Evolutionary conservation across 2,797 vertebrate genomes (phyloP).

Genomic region (Salmo trutta): DNA sequence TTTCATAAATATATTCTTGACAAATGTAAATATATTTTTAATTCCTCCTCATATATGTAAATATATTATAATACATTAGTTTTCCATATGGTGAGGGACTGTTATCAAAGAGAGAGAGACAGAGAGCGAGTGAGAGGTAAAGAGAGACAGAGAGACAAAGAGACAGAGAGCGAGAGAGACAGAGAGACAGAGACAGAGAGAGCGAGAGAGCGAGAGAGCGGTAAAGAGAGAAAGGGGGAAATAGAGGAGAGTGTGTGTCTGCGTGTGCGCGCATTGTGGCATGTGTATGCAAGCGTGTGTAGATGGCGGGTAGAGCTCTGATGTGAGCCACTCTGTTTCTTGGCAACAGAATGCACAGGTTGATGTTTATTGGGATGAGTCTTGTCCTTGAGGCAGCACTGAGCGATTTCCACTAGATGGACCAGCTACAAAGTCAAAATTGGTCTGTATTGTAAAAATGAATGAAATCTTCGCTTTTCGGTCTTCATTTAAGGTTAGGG

Average conservation of each 20-base stretch:
- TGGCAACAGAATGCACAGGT: conserved; percentile 48
- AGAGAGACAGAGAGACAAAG: background rate
- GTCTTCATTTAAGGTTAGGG: no score
- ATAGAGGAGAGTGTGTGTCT: background rate
- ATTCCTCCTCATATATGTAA: no score
- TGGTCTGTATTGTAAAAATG: no score
- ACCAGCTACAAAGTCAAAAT: no score
- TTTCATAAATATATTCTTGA: no score
- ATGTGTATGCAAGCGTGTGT: background rate
- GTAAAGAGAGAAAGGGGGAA: background rate
- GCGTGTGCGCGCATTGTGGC: background rate
- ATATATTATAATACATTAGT: no score
- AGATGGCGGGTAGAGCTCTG: conserved; percentile 3
- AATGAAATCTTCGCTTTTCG: no score
- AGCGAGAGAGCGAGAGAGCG: background rate
- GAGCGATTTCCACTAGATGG: no score
- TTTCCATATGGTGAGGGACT: no score
- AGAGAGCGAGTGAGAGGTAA: background rate
- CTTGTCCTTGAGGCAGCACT: no score
- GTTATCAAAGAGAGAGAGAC: background rate
- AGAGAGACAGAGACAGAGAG: background rate
- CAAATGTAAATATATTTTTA: no score
- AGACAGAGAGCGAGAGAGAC: background rate
- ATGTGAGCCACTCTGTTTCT: conserved; percentile 53
- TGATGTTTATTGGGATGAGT: no score